Evolutionary conservation across 2,888 invertebrate genomes (phyloP).

Genomic region (Hoplodrina blanda): DNA sequence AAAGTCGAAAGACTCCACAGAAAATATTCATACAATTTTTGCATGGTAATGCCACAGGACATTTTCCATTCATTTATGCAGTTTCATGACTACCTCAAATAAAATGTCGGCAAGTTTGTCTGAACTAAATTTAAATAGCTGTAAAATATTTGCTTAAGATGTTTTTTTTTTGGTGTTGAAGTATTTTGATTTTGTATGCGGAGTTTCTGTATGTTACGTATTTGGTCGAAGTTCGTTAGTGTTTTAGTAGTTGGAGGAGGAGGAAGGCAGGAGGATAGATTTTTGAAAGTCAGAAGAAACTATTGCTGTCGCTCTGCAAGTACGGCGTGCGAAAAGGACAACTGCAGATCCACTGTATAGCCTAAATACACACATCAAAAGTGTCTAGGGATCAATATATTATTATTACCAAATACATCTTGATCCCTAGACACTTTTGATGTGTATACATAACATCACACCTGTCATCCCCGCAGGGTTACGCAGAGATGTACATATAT

Average conservation of each 20-base stretch:
- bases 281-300: too few species aligned
- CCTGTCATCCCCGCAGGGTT: too few species aligned
- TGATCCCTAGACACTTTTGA: too few species aligned
- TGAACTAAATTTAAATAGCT: constrained; percentile 59
- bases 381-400: too few species aligned
- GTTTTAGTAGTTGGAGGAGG: background rate
- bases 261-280: too few species aligned
- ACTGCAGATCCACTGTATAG: too few species aligned
- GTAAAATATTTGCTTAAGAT: constrained; percentile 54
- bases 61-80: constrained; percentile 67
- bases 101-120: constrained; percentile 57
- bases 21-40: constrained; percentile 47
- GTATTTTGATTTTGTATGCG: constrained; percentile 40
- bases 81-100: constrained; percentile 65
- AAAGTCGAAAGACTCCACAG: constrained; percentile 15
- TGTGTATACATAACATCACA: too few species aligned
- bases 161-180: constrained; percentile 28
- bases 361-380: too few species aligned
- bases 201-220: constrained; percentile 29
- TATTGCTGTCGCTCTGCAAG: too few species aligned
- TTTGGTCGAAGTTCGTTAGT: background rate
- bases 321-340: too few species aligned
- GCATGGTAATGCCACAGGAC: constrained; percentile 49
- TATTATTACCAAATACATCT: too few species aligned
- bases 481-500: too few species aligned